phyloP scores from a whole-genome alignment of 2,113 vertebrate genomes.

The Notarius lentiginosus region DNA sequence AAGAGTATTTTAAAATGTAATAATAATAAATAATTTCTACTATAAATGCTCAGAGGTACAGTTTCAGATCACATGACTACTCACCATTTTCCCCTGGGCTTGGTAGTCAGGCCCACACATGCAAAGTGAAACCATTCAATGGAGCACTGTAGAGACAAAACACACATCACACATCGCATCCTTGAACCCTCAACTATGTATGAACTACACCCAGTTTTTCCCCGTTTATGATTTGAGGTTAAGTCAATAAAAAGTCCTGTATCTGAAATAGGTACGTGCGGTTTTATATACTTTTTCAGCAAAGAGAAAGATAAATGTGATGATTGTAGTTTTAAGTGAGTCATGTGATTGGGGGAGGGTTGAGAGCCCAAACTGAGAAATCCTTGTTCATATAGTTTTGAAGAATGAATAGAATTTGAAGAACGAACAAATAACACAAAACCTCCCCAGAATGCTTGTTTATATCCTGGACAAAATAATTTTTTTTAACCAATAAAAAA shows the following conservation, averaged over 20 bases:
- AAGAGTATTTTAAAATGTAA: not conserved
- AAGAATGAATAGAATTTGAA: not conserved
- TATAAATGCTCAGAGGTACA: not conserved
- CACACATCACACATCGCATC: not conserved
- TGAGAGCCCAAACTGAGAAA: too few species aligned
- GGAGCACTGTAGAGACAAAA: constrained; percentile 76
- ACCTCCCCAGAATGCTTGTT: too few species aligned
- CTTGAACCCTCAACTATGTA: not conserved
- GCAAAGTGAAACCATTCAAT: constrained; percentile 94
- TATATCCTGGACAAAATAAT: not conserved
- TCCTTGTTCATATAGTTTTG: too few species aligned
- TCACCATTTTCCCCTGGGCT: constrained; percentile 90
- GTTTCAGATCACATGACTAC: constrained; percentile 50
- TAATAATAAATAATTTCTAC: too few species aligned
- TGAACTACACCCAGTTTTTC: not conserved
- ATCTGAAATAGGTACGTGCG: not conserved
- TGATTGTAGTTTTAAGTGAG: not conserved
- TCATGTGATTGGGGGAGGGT: too few species aligned
- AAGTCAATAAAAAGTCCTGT: not conserved
- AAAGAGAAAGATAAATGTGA: not conserved
- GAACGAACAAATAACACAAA: not conserved
- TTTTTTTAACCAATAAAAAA: not conserved
- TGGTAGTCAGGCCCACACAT: constrained; percentile 87
- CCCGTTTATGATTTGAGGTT: not conserved
- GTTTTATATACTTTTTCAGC: not conserved